These are phyloP conservation scores for Drosophila imparisetae DNA, from an alignment of 2,888 invertebrate genomes.

Conservation along the genomic window DNA sequence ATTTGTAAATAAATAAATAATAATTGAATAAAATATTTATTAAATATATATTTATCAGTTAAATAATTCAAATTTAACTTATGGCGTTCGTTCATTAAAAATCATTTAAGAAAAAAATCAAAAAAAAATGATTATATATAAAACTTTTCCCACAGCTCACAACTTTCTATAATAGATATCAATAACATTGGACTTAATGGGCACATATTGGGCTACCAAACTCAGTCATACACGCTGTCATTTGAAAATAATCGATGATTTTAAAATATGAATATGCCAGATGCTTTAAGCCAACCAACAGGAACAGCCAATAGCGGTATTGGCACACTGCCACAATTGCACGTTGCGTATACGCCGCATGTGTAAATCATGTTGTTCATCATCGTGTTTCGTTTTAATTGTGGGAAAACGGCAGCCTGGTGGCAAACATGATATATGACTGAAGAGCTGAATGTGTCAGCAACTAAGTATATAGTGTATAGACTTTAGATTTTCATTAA, in stretches of 20 bases:
- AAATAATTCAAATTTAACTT: too few species aligned
- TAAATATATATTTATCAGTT: neutral
- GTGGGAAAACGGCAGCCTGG: slow-evolving; percentile 71
- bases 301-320: slow-evolving; percentile 6
- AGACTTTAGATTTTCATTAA: slow-evolving; percentile 53
- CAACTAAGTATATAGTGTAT: slow-evolving; percentile 27
- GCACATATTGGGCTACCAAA: slow-evolving; percentile 13
- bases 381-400: slow-evolving; percentile 61
- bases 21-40: neutral
- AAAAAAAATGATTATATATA: neutral
- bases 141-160: neutral
- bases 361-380: slow-evolving; percentile 11
- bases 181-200: slow-evolving; percentile 4
- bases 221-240: slow-evolving; percentile 27
- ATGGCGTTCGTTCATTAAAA: neutral
- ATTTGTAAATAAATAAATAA: neutral
- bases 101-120: neutral
- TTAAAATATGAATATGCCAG: slow-evolving; percentile 56
- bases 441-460: slow-evolving; percentile 56
- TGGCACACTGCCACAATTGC: slow-evolving; percentile 33
- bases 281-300: slow-evolving; percentile 23
- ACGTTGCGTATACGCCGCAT: slow-evolving; percentile 44
- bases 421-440: slow-evolving; percentile 34
- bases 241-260: slow-evolving; percentile 58
- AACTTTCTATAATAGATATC: neutral